phyloP scores from a whole-genome alignment of 2,113 vertebrate genomes.

The Spea multiplicata region DNA sequence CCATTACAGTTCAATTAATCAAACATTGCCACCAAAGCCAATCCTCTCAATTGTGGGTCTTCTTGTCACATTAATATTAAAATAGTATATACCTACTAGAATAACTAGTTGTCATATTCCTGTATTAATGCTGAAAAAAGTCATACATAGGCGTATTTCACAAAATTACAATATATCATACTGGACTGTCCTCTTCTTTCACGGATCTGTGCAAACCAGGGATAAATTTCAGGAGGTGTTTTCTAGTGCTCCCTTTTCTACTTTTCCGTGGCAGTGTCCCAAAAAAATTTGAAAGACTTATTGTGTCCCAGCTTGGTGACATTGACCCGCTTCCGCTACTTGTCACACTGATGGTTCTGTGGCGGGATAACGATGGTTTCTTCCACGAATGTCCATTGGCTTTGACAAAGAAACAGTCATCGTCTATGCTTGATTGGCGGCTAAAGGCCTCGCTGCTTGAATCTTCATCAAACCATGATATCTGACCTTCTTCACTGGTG shows the following conservation, averaged over 20 bases:
- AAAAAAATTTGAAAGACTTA: slow-evolving; percentile 64
- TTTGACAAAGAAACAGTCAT: slow-evolving; percentile 69
- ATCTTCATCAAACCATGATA: slow-evolving; percentile 78
- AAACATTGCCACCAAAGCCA: no score
- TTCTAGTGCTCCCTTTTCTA: slow-evolving; percentile 74
- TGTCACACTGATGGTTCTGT: slow-evolving; percentile 78
- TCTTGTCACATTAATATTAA: no score
- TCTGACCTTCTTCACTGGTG: slow-evolving; percentile 77
- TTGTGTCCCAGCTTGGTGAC: slow-evolving; percentile 77
- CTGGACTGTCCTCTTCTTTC: slow-evolving; percentile 81
- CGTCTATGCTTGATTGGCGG: slow-evolving; percentile 70
- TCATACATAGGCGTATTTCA: fast-evolving
- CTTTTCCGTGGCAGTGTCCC: slow-evolving; percentile 85
- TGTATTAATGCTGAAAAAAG: fast-evolving
- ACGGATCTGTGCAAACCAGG: slow-evolving; percentile 85
- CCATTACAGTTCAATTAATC: no score
- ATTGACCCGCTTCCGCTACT: slow-evolving; percentile 69
- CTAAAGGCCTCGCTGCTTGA: slow-evolving; percentile 52
- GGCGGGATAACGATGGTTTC: slow-evolving; percentile 57
- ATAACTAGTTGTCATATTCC: neutral
- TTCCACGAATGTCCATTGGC: slow-evolving; percentile 36
- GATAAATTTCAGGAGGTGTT: slow-evolving; percentile 82
- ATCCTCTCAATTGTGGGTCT: no score
- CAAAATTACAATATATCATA: slow-evolving; percentile 39
- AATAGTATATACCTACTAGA: no score